A percentile compares a stretch with the other conserved stretches of the same genome.
Evolutionary conservation across 2,888 invertebrate genomes (phyloP).

Genomic region (Chamaedrilus cognettii): DNA sequence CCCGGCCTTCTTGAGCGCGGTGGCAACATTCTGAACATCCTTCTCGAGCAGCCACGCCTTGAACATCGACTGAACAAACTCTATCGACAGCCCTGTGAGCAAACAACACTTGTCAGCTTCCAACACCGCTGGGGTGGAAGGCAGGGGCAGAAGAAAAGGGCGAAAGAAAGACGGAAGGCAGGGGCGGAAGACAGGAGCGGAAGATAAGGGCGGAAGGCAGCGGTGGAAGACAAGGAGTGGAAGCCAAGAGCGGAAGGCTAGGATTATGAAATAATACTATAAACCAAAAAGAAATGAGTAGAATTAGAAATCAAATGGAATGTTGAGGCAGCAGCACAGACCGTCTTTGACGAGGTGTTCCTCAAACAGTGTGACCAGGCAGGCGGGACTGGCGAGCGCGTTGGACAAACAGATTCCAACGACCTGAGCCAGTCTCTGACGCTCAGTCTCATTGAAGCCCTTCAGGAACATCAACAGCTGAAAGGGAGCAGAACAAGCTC

Average conservation of each 20-base stretch:
- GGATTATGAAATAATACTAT: no score
- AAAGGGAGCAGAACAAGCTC: no score
- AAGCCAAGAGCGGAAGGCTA: no score
- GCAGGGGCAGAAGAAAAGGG: no score
- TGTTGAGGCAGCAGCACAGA: no score
- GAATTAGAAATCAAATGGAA: no score
- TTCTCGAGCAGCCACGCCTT: constrained; percentile 88
- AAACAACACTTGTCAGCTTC: neutral
- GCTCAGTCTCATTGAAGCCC: constrained; percentile 86
- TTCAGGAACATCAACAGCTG: constrained; percentile 78
- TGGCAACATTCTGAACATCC: constrained; percentile 63
- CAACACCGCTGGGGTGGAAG: no score
- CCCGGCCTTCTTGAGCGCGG: constrained; percentile 49
- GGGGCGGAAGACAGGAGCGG: no score
- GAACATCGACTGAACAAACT: constrained; percentile 92
- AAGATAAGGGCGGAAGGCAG: no score
- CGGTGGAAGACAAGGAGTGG: no score
- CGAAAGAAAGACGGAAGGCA: no score
- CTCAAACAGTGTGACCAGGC: constrained; percentile 66
- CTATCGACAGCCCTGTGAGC: constrained; percentile 83
- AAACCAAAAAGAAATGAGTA: no score
- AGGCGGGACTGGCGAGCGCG: constrained; percentile 85
- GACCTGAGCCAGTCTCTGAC: constrained; percentile 91
- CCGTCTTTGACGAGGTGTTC: constrained; percentile 75
- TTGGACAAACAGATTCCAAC: constrained; percentile 93